A percentile compares a stretch with the other conserved stretches of the same genome.
Evolutionary conservation across 35 echinoderm and acorn worm genomes (phyloP).

Genomic region (Heliocidaris erythrogramma): DNA sequence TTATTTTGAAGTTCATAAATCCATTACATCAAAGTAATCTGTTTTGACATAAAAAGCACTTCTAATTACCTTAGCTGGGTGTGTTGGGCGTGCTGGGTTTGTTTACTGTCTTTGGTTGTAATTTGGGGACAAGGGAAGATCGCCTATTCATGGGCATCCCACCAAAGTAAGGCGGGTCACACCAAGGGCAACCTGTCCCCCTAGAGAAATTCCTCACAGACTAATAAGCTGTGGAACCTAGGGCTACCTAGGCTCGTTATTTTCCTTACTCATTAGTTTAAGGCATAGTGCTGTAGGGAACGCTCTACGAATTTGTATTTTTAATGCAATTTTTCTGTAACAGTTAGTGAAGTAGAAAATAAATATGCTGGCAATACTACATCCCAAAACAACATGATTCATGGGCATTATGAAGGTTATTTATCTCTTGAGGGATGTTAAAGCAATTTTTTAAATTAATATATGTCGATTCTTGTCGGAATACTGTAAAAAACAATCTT

Average conservation of each 20-base stretch:
- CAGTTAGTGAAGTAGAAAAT: neutral
- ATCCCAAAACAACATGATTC: neutral
- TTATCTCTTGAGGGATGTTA: neutral
- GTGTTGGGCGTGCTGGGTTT: neutral
- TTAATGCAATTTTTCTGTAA: neutral
- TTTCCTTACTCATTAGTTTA: slow-evolving; percentile 96
- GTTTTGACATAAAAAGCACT: too few relatives aligned
- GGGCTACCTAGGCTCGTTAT: slow-evolving; percentile 78
- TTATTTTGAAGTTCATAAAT: too few relatives aligned
- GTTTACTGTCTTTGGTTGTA: neutral
- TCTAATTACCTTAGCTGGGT: too few relatives aligned
- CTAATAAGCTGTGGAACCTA: slow-evolving; percentile 72
- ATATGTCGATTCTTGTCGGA: neutral
- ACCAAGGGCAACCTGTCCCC: slow-evolving; percentile 83
- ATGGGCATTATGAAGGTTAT: neutral
- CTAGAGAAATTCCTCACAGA: slow-evolving; percentile 80
- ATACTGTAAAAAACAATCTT: neutral
- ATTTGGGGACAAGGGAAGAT: slow-evolving; percentile 57
- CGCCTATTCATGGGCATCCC: slow-evolving; percentile 54
- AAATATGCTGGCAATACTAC: neutral
- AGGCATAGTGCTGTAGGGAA: slow-evolving; percentile 12
- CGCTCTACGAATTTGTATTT: neutral
- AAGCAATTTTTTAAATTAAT: neutral
- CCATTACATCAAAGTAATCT: too few relatives aligned
- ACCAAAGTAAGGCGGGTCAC: slow-evolving; percentile 70